A percentile compares a stretch with the other conserved stretches of the same genome.
These are phyloP conservation scores for Huso huso DNA, from an alignment of 2,797 vertebrate genomes.

Conservation along the genomic window DNA sequence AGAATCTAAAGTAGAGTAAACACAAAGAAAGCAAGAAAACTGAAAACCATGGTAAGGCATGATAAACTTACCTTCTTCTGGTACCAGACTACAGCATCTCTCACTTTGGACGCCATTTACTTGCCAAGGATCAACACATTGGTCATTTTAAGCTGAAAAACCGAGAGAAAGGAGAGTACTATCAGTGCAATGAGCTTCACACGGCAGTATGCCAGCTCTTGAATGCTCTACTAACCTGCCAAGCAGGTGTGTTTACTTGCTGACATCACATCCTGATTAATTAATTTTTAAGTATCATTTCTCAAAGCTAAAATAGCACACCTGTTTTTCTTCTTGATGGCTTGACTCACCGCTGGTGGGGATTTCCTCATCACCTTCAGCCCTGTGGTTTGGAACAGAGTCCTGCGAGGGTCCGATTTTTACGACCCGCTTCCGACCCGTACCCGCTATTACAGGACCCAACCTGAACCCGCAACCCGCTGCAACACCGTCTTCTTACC, in stretches of 20 bases:
- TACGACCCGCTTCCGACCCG: too few relatives aligned
- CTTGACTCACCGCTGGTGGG: too few relatives aligned
- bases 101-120: constrained; percentile 99
- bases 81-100: constrained; percentile 99
- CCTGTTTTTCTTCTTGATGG: too few relatives aligned
- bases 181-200: constrained; percentile 47
- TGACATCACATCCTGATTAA: constrained; percentile 45
- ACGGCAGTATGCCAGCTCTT: constrained; percentile 19
- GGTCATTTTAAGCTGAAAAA: constrained; percentile 84
- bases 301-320: too few relatives aligned
- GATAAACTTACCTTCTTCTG: constrained; percentile 90
- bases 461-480: too few relatives aligned
- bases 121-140: constrained; percentile 66
- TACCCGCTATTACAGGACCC: too few relatives aligned
- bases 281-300: constrained; percentile 33
- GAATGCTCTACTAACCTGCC: constrained; percentile 39
- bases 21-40: not conserved
- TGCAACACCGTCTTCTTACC: too few relatives aligned
- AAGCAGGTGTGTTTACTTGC: constrained; percentile 30
- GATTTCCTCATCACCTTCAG: too few relatives aligned
- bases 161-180: constrained; percentile 39
- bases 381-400: too few relatives aligned
- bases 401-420: too few relatives aligned
- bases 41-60: not conserved
- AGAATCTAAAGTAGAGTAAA: too few relatives aligned